phyloP scores from a whole-genome alignment of 2,797 vertebrate species.

The Macroramphosus scolopax region DNA sequence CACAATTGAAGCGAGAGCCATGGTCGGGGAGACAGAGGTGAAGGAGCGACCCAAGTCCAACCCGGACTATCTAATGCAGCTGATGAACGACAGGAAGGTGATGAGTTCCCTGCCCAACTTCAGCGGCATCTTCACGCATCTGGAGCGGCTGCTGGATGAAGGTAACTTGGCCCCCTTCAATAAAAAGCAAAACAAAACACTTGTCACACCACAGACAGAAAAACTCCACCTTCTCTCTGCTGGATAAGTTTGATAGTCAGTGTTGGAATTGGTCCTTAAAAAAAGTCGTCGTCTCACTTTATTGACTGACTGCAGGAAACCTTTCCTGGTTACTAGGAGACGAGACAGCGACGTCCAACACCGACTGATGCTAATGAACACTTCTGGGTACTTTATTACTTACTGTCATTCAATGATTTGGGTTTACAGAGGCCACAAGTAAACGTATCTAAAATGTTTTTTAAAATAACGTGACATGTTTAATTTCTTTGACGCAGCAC shows the following conservation, averaged over 20 bases:
- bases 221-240: not conserved
- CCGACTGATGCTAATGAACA: slow-evolving; percentile 14
- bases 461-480: too few species aligned
- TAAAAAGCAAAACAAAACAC: not conserved
- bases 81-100: slow-evolving; percentile 98
- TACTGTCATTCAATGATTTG: too few species aligned
- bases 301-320: too few species aligned
- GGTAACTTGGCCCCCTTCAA: slow-evolving; percentile 56
- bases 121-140: slow-evolving; percentile 92
- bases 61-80: slow-evolving; percentile 97
- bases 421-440: too few species aligned
- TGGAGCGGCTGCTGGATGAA: slow-evolving; percentile 83
- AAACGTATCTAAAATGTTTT: slow-evolving; percentile 3
- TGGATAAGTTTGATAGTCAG: not conserved
- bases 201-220: slow-evolving; percentile 1
- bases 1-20: slow-evolving; percentile 53
- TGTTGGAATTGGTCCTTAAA: slow-evolving; percentile 11
- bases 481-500: slow-evolving; percentile 30
- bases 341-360: too few species aligned
- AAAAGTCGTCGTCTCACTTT: too few species aligned
- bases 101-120: slow-evolving; percentile 99
- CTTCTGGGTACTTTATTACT: too few species aligned
- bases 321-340: slow-evolving; percentile 23
- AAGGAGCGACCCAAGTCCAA: slow-evolving; percentile 97
- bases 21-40: slow-evolving; percentile 92